Base-by-base conservation (phyloP, 2,888 invertebrate species). In the Drosophila limbata region DNA sequence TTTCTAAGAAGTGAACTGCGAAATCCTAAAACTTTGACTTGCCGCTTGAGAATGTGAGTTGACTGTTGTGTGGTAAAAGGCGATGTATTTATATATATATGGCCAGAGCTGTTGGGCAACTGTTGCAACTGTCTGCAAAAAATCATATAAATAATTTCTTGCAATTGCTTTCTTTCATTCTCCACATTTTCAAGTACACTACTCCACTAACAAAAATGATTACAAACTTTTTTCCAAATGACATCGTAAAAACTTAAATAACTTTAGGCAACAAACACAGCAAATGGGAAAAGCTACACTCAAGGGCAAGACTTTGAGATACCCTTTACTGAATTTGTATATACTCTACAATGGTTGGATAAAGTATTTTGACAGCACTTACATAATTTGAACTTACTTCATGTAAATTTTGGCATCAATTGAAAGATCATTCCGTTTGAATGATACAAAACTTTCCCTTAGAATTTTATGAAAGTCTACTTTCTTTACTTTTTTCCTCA, bases 231-330 rank as follows among this genome's bases (percentile, higher is more conserved):
- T 57, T 72, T 57, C 65, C 69, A 81, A 85, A 88, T 84, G 89
- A 87, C 89, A 81, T 81, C 84, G 84, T 73, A 87, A 84, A 79
- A 86, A 87, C 72, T 88, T 84, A 87, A 88, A 76, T 69, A 88
- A 85, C 71, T 85, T 81, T 81, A 48, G 39, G 25, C 42, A 52
- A 19, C 51, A 62, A 47, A 40, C 53, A 40, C 53, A 48, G 51
- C 57, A 51, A 57, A 62, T 57, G 37, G n/a, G 6, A 4, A 37
- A 37, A 11, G 2, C 37, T 37, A 1, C 0, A n/a, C n/a, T 6
- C n/a, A 6, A n/a, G 3, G n/a, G n/a, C 2, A n/a, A 6, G 8
- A 37, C n/a, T n/a, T 4, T 37, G 37, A 37, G 8, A 13, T 37
- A 37, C 37, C n/a, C n/a, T 3, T n/a, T 37, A 8, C 6, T 5